phyloP scores from a whole-genome alignment of 2,888 invertebrate genomes.

The Eumerus sabulonum region DNA sequence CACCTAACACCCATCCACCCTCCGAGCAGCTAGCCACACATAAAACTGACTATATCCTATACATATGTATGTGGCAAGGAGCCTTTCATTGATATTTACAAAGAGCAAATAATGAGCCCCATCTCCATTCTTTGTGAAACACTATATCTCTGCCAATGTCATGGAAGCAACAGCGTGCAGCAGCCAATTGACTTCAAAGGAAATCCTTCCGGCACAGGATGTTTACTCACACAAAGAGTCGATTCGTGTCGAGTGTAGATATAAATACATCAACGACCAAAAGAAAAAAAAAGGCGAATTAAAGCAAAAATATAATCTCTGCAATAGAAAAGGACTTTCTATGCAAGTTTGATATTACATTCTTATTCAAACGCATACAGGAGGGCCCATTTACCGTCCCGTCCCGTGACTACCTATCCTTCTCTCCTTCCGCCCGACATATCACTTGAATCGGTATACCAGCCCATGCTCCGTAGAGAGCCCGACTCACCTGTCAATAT shows the following conservation, averaged over 20 bases:
- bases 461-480: too few relatives aligned
- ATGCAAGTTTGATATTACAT: conserved; percentile 43
- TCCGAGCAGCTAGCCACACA: too few relatives aligned
- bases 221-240: conserved; percentile 38
- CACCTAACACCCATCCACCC: conserved; percentile 47
- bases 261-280: neutral
- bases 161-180: conserved; percentile 61
- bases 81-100: conserved; percentile 59
- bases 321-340: neutral
- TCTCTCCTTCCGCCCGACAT: neutral
- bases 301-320: conserved; percentile 6
- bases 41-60: too few relatives aligned
- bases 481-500: conserved; percentile 46
- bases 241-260: too few relatives aligned
- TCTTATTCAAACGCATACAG: conserved; percentile 42
- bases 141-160: conserved; percentile 50
- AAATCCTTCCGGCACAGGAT: conserved; percentile 50
- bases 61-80: conserved; percentile 1
- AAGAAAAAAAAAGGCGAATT: conserved; percentile 15
- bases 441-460: neutral
- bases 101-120: conserved; percentile 55
- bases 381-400: neutral
- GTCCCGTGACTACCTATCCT: neutral
- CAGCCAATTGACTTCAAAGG: conserved; percentile 64
- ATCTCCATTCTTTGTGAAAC: conserved; percentile 12